Base-by-base conservation (phyloP, 2,888 invertebrate genomes). In the Chrysotoxum bicinctum region DNA sequence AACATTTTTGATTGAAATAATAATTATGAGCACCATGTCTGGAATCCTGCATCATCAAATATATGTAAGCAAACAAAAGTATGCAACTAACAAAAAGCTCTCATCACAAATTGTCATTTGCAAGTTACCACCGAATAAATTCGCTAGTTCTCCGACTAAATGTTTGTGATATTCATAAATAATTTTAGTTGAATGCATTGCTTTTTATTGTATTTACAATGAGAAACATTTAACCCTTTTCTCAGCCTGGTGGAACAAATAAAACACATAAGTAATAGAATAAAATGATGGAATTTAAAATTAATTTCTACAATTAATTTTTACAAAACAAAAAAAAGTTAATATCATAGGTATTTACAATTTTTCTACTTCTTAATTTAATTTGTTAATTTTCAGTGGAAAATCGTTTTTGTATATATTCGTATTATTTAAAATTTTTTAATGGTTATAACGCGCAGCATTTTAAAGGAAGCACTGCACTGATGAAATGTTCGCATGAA, bases 131-230 rank as follows among this genome's bases (percentile, higher is more conserved):
- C 8, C 8, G 26, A n/a, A 50, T 21, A 23, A 50, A n/a, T 3
- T 14, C 4, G n/a, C 50, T n/a, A 50, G 50, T 7, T 50, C 50
- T 26, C 14, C 50, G 23, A 50, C 14, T n/a, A 3, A 50, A 23
- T 43, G n/a, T 16, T 40, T 62, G 60, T 62, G 60, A 62, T 40
- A 26, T 5, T 12, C 14, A 40, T 35, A 35, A 10, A 35, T 10
- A 35, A 12, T 14, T 56, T n/a, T 54, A 32, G 8, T 58, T 60
- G 1, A 10, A 64, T 56, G 54, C 45, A 70, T 81, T 76, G 16
- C 50, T 66, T 66, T 70, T 40, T 8, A 73, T 16, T 78, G 82
- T 83, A 83, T 83, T 73, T 83, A 83, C 78, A 83, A 73, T 35
- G 77, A 72, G 76, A 76, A 37, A 52, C 37, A 30, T 19, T 0